A percentile compares a stretch with the other conserved stretches of the same genome.
Evolutionary conservation across 2,113 vertebrate species (phyloP).

Genomic region (Chunga burmeisteri): DNA sequence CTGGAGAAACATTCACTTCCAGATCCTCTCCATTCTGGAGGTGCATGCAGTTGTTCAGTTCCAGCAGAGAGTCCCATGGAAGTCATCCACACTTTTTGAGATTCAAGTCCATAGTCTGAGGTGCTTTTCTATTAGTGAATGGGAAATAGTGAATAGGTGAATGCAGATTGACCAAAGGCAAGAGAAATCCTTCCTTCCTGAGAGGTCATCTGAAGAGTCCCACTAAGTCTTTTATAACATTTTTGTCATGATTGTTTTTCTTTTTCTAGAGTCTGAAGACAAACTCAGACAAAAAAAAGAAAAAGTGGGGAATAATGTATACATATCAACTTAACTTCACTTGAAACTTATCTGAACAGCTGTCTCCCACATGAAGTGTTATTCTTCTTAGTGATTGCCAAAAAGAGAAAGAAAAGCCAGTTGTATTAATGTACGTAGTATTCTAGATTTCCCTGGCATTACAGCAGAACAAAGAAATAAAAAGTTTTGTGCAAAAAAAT

Average conservation of each 20-base stretch:
- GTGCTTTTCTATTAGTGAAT: neutral
- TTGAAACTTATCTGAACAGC: conserved; percentile 56
- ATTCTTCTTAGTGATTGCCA: conserved; percentile 12
- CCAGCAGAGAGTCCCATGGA: neutral
- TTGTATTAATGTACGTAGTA: conserved; percentile 1
- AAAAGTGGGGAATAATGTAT: neutral
- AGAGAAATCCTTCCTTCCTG: neutral
- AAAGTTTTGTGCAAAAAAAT: neutral
- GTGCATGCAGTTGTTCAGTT: neutral
- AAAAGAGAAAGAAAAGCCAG: conserved; percentile 34
- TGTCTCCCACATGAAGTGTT: conserved; percentile 54
- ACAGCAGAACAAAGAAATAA: neutral
- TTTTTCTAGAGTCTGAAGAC: neutral
- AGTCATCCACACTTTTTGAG: neutral
- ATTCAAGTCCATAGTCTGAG: neutral
- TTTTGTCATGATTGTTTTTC: neutral
- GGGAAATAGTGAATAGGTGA: neutral
- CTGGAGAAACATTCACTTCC: neutral
- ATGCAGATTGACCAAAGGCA: neutral
- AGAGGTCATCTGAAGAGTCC: neutral
- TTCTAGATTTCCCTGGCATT: neutral
- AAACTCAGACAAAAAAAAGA: neutral
- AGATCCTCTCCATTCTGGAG: neutral
- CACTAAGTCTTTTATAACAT: neutral
- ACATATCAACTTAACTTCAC: conserved; percentile 31